Evolutionary conservation across 2,113 vertebrate genomes (phyloP).

Genomic region (Mus spicilegus): DNA sequence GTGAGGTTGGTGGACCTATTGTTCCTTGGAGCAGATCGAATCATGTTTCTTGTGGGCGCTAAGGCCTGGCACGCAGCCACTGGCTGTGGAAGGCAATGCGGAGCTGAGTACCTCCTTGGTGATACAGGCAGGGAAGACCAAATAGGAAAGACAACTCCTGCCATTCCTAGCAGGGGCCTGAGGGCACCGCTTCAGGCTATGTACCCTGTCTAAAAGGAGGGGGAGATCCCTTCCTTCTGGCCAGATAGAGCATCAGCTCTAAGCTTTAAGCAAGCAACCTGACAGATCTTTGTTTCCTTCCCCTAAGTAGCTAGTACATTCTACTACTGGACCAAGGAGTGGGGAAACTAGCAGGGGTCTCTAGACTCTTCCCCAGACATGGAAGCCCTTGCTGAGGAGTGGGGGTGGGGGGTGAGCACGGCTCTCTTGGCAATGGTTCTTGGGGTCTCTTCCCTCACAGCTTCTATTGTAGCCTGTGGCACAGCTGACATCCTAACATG

Average conservation of each 20-base stretch:
- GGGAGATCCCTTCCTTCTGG: neutral
- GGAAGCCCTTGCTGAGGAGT: accelerated
- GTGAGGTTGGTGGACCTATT: neutral
- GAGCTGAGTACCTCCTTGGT: conserved; percentile 49
- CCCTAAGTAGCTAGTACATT: neutral
- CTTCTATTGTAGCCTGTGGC: neutral
- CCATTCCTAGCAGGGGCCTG: neutral
- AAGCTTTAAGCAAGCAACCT: neutral
- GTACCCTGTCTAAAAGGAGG: neutral
- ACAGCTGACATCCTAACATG: neutral
- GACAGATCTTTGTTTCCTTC: neutral
- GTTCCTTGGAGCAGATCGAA: neutral
- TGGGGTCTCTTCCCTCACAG: accelerated
- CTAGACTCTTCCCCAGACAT: neutral
- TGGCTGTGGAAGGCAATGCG: neutral
- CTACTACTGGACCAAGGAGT: accelerated
- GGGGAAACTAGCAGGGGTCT: neutral
- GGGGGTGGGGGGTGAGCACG: accelerated
- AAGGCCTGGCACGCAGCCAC: neutral
- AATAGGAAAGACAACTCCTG: conserved; percentile 61
- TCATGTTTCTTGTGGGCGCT: conserved; percentile 58
- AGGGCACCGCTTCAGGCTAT: neutral
- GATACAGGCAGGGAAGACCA: neutral
- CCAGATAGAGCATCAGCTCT: neutral
- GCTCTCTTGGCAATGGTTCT: neutral